Evolutionary conservation across 2,888 invertebrate species (phyloP).

Genomic region (Brenthis hecate): DNA sequence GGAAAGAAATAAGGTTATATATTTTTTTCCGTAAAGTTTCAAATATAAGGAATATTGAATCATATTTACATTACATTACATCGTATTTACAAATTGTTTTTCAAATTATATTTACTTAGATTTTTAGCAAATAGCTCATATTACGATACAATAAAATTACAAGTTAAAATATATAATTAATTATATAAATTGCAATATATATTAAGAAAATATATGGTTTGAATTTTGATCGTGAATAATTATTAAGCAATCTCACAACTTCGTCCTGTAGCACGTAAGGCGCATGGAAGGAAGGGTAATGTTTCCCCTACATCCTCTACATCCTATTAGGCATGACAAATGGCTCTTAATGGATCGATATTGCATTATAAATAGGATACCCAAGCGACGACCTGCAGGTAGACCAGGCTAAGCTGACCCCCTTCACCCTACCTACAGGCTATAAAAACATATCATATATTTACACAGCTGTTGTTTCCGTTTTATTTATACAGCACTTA

Average conservation of each 20-base stretch:
- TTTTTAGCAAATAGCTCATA: too few species aligned
- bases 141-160: too few species aligned
- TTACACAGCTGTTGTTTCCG: not conserved
- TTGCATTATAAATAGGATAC: conserved; percentile 59
- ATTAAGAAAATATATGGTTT: too few species aligned
- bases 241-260: not conserved
- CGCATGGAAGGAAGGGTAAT: conserved; percentile 15
- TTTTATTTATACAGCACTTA: not conserved
- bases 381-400: conserved; percentile 48
- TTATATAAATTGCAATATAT: too few species aligned
- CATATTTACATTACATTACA: too few species aligned
- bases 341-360: conserved; percentile 47
- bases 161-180: too few species aligned
- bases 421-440: not conserved
- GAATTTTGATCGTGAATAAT: too few species aligned
- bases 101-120: too few species aligned
- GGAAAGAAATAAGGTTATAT: too few species aligned
- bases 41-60: too few species aligned
- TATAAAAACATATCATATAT: not conserved
- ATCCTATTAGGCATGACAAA: conserved; percentile 39
- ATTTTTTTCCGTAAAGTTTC: too few species aligned
- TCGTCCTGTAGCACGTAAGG: not conserved
- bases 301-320: conserved; percentile 10
- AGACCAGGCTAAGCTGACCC: conserved; percentile 13
- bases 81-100: too few species aligned